These are phyloP conservation scores for Agonopterix subpropinquella DNA, from an alignment of 2,888 invertebrate genomes.

Conservation along the genomic window DNA sequence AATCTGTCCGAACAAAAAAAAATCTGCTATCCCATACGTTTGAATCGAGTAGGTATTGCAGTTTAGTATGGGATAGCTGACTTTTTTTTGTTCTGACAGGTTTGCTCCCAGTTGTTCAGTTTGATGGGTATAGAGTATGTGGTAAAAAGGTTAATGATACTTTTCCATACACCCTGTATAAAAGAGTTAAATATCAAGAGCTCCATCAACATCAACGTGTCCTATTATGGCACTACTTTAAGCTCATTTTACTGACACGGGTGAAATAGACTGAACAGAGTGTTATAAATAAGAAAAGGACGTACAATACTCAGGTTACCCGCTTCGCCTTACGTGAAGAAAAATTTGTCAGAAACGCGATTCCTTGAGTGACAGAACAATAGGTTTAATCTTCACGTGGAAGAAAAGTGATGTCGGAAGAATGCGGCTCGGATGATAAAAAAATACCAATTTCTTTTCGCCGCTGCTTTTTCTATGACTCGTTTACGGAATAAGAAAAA, in stretches of 20 bases:
- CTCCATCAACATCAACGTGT: slow-evolving; percentile 12
- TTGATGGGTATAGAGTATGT: no score
- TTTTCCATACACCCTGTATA: no score
- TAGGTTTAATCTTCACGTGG: slow-evolving; percentile 60
- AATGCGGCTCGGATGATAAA: slow-evolving; percentile 28
- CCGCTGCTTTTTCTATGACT: no score
- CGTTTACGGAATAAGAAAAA: no score
- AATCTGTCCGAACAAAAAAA: no score
- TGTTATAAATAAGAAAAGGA: slow-evolving; percentile 53
- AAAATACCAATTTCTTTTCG: slow-evolving; percentile 13
- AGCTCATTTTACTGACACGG: slow-evolving; percentile 46
- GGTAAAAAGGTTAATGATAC: no score
- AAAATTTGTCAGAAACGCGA: slow-evolving; percentile 60
- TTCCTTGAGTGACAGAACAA: slow-evolving; percentile 61
- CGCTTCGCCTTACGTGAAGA: slow-evolving; percentile 45
- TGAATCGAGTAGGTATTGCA: no score
- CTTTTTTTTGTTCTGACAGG: no score
- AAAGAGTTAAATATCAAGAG: neutral
- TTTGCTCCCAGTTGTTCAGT: no score
- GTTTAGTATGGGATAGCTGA: no score
- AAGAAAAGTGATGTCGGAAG: slow-evolving; percentile 43
- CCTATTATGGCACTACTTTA: slow-evolving; percentile 33
- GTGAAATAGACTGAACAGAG: slow-evolving; percentile 42
- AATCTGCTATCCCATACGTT: no score
- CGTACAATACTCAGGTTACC: slow-evolving; percentile 49